phyloP scores from a whole-genome alignment of 1,140 invertebrate genomes.

The Brachionus sp. region DNA sequence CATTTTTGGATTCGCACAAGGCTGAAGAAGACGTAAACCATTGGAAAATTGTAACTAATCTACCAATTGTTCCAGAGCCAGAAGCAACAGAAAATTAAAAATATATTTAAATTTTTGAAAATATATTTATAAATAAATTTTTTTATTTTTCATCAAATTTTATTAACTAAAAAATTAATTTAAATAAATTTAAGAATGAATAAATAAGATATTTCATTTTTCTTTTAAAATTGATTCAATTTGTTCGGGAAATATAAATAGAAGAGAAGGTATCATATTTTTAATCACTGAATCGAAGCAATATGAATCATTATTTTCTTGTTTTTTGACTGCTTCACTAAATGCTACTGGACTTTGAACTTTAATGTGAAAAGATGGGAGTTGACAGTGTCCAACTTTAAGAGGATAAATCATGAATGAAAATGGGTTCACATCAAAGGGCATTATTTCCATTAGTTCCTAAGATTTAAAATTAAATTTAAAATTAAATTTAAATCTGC shows the following conservation, averaged over 20 bases:
- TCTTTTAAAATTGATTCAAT: not conserved
- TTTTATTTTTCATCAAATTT: not conserved
- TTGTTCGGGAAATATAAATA: conserved; percentile 28
- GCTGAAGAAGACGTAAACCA: conserved; percentile 56
- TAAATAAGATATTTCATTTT: not conserved
- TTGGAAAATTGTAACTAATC: conserved; percentile 49
- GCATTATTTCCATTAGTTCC: conserved; percentile 43
- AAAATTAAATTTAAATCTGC: not conserved
- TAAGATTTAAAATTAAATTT: not conserved
- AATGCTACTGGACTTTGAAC: not conserved
- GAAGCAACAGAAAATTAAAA: not conserved
- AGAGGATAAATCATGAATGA: conserved; percentile 9
- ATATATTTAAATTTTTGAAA: not conserved
- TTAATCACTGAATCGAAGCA: conserved; percentile 3
- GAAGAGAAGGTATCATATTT: conserved; percentile 20
- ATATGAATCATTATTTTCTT: not conserved
- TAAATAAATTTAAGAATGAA: not conserved
- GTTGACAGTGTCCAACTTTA: conserved; percentile 1
- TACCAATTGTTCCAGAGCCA: conserved; percentile 12
- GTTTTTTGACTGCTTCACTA: not conserved
- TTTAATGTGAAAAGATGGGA: conserved; percentile 2
- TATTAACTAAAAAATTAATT: conserved; percentile 4
- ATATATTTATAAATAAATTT: conserved; percentile 21
- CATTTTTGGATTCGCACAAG: conserved; percentile 55
- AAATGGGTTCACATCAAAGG: not conserved